phyloP scores from a whole-genome alignment of 2,113 vertebrate species.

The Datnioides undecimradiatus region DNA sequence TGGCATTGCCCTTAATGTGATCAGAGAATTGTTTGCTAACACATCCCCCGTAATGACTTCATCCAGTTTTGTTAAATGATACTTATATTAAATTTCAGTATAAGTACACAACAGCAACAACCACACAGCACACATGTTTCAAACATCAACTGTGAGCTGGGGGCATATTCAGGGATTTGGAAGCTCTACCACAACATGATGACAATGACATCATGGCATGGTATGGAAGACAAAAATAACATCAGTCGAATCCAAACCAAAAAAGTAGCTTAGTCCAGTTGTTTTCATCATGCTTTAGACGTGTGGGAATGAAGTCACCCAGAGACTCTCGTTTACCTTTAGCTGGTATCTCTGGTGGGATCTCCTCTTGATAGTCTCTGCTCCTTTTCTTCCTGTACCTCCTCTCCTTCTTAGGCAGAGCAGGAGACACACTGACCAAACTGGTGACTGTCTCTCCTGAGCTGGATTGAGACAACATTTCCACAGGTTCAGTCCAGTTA shows the following conservation, averaged over 20 bases:
- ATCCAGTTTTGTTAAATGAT: too few species aligned
- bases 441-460: constrained; percentile 93
- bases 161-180: background rate
- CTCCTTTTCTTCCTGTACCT: constrained; percentile 83
- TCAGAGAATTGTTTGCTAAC: background rate
- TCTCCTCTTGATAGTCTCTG: constrained; percentile 82
- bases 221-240: too few species aligned
- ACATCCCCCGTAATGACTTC: too few species aligned
- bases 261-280: background rate
- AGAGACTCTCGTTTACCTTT: constrained; percentile 87
- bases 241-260: background rate
- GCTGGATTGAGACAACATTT: constrained; percentile 75
- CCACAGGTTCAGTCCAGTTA: background rate
- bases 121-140: too few species aligned
- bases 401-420: constrained; percentile 89
- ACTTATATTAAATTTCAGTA: too few species aligned
- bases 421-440: constrained; percentile 86
- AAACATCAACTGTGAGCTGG: constrained; percentile 5
- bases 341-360: constrained; percentile 92
- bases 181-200: background rate
- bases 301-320: background rate
- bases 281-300: background rate
- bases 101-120: background rate
- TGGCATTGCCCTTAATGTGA: background rate
- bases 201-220: too few species aligned